Conservation (phyloP, 2,113 vertebrate genomes). For the Albula goreensis region DNA sequence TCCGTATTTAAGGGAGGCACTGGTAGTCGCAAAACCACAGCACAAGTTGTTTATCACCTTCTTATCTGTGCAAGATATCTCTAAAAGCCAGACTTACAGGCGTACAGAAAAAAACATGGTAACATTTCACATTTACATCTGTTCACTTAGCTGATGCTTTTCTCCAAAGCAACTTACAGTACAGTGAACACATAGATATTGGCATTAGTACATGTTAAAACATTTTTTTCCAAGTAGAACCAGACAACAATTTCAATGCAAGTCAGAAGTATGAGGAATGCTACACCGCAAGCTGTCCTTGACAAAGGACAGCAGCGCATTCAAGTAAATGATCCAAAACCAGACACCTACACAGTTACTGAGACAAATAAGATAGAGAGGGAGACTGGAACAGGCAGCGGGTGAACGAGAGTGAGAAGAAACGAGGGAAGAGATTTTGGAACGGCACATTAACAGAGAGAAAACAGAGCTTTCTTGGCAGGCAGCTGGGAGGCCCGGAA, state of each 20-base stretch:
- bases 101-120: neutral
- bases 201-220: neutral
- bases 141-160: too few relatives aligned
- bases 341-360: neutral
- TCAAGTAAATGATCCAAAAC: neutral
- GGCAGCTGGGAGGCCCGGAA: neutral
- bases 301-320: neutral
- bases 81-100: too few relatives aligned
- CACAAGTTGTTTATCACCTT: too few relatives aligned
- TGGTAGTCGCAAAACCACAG: too few relatives aligned
- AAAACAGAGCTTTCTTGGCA: neutral
- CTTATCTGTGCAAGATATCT: too few relatives aligned
- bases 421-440: neutral
- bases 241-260: neutral
- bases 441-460: neutral
- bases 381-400: neutral
- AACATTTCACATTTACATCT: too few relatives aligned
- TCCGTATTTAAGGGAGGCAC: neutral
- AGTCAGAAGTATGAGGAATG: neutral
- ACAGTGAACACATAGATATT: too few relatives aligned
- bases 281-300: neutral
- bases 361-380: neutral
- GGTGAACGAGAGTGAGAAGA: neutral
- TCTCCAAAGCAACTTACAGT: too few relatives aligned
- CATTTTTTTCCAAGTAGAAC: neutral